Conservation (phyloP, 53 echinoderm and acorn worm species). For the Echinarachnius parma region DNA sequence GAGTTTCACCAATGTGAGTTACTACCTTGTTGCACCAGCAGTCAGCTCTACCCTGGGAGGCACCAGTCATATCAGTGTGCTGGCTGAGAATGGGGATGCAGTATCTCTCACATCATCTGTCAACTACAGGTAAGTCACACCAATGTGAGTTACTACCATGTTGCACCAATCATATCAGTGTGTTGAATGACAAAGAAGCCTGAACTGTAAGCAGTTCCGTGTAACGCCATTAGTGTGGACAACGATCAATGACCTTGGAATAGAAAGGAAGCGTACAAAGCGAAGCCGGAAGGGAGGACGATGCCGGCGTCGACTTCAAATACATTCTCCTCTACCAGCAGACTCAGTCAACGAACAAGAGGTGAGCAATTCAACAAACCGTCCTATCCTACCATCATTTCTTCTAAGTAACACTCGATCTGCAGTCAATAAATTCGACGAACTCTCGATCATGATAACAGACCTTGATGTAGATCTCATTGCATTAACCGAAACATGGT, state of each 20-base stretch:
- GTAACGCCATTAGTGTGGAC: too few relatives aligned
- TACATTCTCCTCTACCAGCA: too few relatives aligned
- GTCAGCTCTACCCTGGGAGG: constrained; percentile 33
- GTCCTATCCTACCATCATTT: neutral
- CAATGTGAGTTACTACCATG: too few relatives aligned
- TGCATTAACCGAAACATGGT: constrained; percentile 17
- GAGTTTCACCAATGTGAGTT: constrained; percentile 37
- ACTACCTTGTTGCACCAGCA: constrained; percentile 22
- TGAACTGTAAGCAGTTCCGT: too few relatives aligned
- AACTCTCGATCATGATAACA: neutral
- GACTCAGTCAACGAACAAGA: too few relatives aligned
- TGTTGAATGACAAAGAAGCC: too few relatives aligned
- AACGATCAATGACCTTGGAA: too few relatives aligned
- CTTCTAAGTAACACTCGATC: constrained; percentile 3
- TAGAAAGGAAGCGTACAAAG: too few relatives aligned
- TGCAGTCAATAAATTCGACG: constrained; percentile 1
- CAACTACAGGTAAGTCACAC: constrained; percentile 62
- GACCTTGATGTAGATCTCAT: neutral
- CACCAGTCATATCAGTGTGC: constrained; percentile 63
- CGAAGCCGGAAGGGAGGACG: too few relatives aligned
- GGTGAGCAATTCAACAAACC: too few relatives aligned
- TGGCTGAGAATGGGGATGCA: constrained; percentile 68
- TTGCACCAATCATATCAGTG: too few relatives aligned
- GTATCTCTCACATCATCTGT: constrained; percentile 64
- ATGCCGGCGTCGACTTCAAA: too few relatives aligned